Percentiles rank a stretch among this genome's conserved stretches.
phyloP scores from a whole-genome alignment of 2,888 invertebrate genomes.

The Pandemis cinnamomeana region DNA sequence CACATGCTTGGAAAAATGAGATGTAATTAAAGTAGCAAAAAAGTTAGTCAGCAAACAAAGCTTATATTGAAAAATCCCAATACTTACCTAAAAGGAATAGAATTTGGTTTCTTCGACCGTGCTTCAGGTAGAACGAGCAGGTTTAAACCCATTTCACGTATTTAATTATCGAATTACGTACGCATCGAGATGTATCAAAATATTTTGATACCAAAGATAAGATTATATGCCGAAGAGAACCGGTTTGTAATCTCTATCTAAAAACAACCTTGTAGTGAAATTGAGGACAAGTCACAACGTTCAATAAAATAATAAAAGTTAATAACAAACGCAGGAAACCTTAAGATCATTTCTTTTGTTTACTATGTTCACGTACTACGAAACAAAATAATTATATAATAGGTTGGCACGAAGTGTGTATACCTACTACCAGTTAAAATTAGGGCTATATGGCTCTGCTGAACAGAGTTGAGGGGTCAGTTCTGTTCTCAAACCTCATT shows the following conservation, averaged over 20 bases:
- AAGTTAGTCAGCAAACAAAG: no score
- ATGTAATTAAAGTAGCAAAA: no score
- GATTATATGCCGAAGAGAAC: not conserved
- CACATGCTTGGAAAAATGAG: no score
- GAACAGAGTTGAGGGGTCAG: no score
- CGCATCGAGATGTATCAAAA: not conserved
- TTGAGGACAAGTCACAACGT: not conserved
- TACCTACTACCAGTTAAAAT: no score
- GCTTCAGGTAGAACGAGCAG: not conserved
- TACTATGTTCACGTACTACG: not conserved
- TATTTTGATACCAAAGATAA: slow-evolving; percentile 3
- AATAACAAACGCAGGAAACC: not conserved
- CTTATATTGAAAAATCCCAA: no score
- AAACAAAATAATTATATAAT: not conserved
- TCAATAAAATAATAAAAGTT: not conserved
- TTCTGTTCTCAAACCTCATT: no score
- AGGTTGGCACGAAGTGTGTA: no score
- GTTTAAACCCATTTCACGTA: not conserved
- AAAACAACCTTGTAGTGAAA: not conserved
- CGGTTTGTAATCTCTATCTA: not conserved
- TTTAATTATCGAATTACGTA: not conserved
- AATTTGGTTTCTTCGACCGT: no score
- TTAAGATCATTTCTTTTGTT: not conserved
- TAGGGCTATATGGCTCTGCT: no score
- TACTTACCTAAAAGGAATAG: not conserved